A percentile compares a stretch with the other conserved stretches of the same genome.
phyloP scores from a whole-genome alignment of 2,888 invertebrate species.

The Fragum fragum region DNA sequence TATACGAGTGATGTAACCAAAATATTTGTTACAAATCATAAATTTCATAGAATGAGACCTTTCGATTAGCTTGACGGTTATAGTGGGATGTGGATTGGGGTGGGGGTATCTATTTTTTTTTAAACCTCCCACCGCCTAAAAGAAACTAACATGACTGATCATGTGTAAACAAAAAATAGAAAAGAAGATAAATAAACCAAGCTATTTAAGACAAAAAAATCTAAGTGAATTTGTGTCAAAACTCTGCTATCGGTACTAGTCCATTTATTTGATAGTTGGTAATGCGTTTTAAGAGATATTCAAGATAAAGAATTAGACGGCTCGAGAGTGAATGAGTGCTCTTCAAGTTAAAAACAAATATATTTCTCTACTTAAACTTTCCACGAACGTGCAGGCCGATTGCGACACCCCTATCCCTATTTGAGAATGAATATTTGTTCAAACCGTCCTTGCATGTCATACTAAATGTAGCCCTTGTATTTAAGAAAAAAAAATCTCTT shows the following conservation, averaged over 20 bases:
- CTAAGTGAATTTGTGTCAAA: constrained; percentile 61
- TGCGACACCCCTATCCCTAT: background rate
- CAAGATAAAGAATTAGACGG: constrained; percentile 56
- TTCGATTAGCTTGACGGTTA: no score
- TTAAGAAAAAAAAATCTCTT: no score
- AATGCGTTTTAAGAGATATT: constrained; percentile 67
- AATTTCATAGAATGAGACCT: no score
- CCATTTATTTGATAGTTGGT: constrained; percentile 58
- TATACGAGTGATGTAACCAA: background rate
- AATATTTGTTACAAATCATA: no score
- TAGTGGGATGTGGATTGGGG: no score
- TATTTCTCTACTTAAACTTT: constrained; percentile 41
- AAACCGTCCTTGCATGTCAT: no score
- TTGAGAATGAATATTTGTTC: no score
- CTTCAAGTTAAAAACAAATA: constrained; percentile 62
- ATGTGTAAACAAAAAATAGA: no score
- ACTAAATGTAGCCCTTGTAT: no score
- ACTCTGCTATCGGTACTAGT: constrained; percentile 37
- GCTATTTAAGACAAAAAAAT: constrained; percentile 10
- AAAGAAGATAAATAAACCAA: background rate
- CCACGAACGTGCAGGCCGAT: constrained; percentile 47
- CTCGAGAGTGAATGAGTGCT: constrained; percentile 45
- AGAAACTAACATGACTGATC: no score
- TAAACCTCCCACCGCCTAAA: no score
- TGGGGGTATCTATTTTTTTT: no score